phyloP scores from a whole-genome alignment of 2,797 vertebrate genomes.

The Thunnus albacares region DNA sequence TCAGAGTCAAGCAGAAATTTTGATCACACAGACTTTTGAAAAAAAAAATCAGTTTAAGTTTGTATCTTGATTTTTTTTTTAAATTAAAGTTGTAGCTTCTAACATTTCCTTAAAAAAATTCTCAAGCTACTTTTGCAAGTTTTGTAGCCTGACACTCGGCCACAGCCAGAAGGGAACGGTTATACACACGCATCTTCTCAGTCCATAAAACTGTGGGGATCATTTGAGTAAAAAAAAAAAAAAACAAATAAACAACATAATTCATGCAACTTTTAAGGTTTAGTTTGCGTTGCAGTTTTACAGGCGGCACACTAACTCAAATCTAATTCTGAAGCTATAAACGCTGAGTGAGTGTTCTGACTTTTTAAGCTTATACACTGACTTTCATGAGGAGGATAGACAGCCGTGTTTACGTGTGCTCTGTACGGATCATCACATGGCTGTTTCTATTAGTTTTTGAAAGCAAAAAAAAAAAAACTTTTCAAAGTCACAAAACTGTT shows the following conservation, averaged over 20 bases:
- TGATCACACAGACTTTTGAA: neutral
- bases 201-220: conserved; percentile 8
- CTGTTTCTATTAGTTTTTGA: neutral
- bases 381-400: neutral
- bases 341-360: neutral
- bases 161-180: neutral
- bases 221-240: neutral
- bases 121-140: conserved; percentile 11
- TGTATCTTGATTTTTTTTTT: neutral
- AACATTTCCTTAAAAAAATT: neutral
- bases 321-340: neutral
- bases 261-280: neutral
- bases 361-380: neutral
- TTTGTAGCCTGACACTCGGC: conserved; percentile 8
- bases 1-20: neutral
- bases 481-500: neutral
- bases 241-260: neutral
- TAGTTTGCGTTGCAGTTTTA: conserved; percentile 20
- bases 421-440: neutral
- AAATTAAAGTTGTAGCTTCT: neutral
- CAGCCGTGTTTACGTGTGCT: neutral
- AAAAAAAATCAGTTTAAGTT: neutral
- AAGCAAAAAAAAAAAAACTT: neutral
- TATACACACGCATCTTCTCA: neutral
- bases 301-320: neutral